Base-by-base conservation (phyloP, 2,888 invertebrate species). In the Eupithecia inturbata region DNA sequence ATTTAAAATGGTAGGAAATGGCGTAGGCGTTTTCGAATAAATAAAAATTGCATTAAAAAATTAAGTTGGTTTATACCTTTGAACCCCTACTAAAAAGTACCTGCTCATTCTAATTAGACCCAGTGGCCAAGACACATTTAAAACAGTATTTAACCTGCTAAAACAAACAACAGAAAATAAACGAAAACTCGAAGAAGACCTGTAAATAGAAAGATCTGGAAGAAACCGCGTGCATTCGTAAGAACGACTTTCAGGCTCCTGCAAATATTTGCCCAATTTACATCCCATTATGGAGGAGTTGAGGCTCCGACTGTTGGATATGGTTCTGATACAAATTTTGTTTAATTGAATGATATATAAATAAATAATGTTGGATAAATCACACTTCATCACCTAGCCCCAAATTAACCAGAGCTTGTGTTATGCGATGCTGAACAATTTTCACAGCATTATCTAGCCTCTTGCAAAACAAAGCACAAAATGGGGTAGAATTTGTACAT, bases 251-350 rank as follows among this genome's bases (percentile, higher is more conserved):
- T 70, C 70, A 71, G 64, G 41, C 33, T 72, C 66, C 67, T 73
- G 69, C 79, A 81, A 82, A 82, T 81, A 80, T 82, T 82, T 82
- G 76, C 72, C 74, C 80, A 82, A 82, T 82, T 81, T 81, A 80
- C 82, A 79, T 82, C 78, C 82, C 79, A 82, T 80, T 81, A 79
- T 74, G 70, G 53, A 22, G 3, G 53, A 77, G 62, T 28, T 22
- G 14, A 53, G 60, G 72, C 68, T 68, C 31, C 49, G 31, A 19
- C 9, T 0, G 19, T 62, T 14, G n/a, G 41, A 70, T 64, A 0
- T 53, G 10, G 2, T 62, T 33, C 26, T 64, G 39, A 72, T 28
- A 45, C n/a, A 14, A 39, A 10, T 9, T 31, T 53, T 6, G 0
- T n/a, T n/a, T n/a, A n/a, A n/a, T n/a, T n/a, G n/a, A n/a, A n/a